phyloP scores from a whole-genome alignment of 2,888 invertebrate species.

The Norana najaformis region DNA sequence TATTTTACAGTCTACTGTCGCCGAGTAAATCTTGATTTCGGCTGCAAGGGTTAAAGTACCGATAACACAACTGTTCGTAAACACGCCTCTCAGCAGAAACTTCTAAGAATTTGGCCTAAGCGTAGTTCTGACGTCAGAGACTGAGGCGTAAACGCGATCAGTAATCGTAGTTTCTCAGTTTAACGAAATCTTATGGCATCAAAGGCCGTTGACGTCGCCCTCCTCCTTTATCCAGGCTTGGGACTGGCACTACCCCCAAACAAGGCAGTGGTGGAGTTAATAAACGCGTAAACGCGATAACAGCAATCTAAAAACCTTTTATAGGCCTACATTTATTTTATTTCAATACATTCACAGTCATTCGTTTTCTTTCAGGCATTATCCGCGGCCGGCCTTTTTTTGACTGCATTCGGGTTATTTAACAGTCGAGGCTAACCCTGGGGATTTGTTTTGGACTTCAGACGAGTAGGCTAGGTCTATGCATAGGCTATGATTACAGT shows the following conservation, averaged over 20 bases:
- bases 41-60: neutral
- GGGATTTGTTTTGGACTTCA: neutral
- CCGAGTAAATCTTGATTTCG: neutral
- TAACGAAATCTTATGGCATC: no score
- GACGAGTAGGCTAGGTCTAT: neutral
- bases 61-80: slow-evolving; percentile 1
- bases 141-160: neutral
- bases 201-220: no score
- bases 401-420: neutral
- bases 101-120: neutral
- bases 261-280: no score
- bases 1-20: neutral
- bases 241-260: no score
- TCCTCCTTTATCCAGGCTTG: no score
- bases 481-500: neutral
- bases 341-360: no score
- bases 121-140: neutral
- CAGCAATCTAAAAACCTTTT: no score
- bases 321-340: no score
- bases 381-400: neutral
- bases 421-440: neutral
- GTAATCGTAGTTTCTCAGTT: no score
- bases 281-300: no score
- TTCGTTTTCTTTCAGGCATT: no score
- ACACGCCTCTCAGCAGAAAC: neutral